Conservation (phyloP, 2,113 vertebrate species). For the Antechinus flavipes region DNA sequence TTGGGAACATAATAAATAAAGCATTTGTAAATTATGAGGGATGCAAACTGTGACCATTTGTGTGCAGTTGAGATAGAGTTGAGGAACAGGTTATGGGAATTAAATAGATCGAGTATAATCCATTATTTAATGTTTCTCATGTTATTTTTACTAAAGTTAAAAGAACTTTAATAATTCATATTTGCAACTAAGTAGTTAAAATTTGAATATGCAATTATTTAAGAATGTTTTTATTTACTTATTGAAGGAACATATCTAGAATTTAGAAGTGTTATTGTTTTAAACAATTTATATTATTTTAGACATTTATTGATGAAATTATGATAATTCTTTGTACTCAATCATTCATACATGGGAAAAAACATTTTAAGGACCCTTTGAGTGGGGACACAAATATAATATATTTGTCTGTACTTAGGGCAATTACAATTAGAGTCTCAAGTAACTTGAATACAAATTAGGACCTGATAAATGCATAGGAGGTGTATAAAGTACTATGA, state of each 20-base stretch:
- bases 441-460: neutral
- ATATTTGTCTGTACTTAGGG: neutral
- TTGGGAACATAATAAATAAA: neutral
- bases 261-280: neutral
- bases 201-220: neutral
- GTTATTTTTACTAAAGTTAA: neutral
- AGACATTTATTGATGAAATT: neutral
- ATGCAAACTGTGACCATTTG: neutral
- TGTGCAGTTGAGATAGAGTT: neutral
- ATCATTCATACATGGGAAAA: neutral
- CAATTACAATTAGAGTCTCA: neutral
- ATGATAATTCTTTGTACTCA: neutral
- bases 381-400: neutral
- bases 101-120: neutral
- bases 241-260: neutral
- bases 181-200: neutral
- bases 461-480: neutral
- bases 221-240: neutral
- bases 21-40: neutral
- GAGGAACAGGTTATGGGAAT: neutral
- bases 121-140: neutral
- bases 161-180: neutral
- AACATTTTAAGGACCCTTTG: neutral
- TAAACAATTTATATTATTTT: neutral
- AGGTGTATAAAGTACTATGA: neutral